Evolutionary conservation across 2,113 vertebrate species (phyloP).

Genomic region (Caloenas nicobarica): DNA sequence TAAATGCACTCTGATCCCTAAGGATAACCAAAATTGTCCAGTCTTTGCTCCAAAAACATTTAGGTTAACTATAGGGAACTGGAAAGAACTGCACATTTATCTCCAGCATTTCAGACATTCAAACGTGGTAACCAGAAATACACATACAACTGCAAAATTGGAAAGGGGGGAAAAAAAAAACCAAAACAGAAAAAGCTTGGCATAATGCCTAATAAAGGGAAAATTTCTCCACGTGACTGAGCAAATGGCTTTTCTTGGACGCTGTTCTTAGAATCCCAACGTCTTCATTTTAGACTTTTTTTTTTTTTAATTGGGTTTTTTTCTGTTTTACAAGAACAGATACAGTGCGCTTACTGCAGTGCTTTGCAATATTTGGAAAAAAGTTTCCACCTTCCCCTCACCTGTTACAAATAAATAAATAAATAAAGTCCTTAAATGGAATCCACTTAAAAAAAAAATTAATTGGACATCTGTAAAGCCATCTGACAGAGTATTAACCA

Average conservation of each 20-base stretch:
- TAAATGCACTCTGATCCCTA: not conserved
- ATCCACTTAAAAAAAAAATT: not conserved
- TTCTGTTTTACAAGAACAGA: not conserved
- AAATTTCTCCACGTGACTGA: not conserved
- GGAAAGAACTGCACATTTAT: not conserved
- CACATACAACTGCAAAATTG: not conserved
- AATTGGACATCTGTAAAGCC: not conserved
- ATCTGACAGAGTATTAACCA: not conserved
- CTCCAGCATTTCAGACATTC: not conserved
- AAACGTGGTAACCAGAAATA: not conserved
- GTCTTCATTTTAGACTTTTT: not conserved
- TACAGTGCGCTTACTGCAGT: not conserved
- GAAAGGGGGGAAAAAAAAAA: not conserved
- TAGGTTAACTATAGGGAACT: not conserved
- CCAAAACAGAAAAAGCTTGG: not conserved
- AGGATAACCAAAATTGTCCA: not conserved
- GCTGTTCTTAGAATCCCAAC: not conserved
- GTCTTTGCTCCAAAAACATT: not conserved
- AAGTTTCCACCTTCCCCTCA: not conserved
- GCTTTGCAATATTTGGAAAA: not conserved
- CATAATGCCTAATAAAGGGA: not conserved
- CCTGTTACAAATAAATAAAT: not conserved
- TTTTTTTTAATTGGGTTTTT: not conserved
- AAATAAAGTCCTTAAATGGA: not conserved
- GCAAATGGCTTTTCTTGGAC: not conserved